phyloP scores from a whole-genome alignment of 2,113 vertebrate genomes.

The Bubo bubo region DNA sequence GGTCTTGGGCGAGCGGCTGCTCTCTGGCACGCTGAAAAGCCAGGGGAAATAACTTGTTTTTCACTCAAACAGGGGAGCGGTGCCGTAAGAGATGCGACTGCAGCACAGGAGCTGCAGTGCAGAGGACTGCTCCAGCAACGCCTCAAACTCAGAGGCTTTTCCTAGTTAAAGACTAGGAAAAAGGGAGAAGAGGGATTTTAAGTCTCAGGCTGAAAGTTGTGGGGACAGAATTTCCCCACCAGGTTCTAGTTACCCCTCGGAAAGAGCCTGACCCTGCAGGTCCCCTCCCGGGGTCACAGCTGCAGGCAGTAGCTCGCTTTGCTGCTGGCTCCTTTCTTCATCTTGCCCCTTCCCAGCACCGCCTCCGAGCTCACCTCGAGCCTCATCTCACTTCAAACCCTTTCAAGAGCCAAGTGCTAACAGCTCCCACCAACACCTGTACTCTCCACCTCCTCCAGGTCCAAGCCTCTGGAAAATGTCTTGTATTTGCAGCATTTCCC shows the following conservation, averaged over 20 bases:
- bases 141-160: not conserved
- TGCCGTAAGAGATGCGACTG: not conserved
- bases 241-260: not conserved
- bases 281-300: not conserved
- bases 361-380: not conserved
- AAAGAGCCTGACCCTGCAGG: not conserved
- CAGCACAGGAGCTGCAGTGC: not conserved
- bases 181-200: not conserved
- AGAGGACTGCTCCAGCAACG: not conserved
- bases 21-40: not conserved
- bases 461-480: not conserved
- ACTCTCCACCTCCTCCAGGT: not conserved
- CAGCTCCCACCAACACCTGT: not conserved
- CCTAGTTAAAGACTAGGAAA: not conserved
- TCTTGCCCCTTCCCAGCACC: not conserved
- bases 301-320: not conserved
- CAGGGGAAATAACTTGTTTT: constrained; percentile 10
- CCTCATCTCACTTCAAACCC: not conserved
- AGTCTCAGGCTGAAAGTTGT: not conserved
- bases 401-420: not conserved
- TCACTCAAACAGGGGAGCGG: not conserved
- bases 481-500: not conserved
- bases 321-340: not conserved
- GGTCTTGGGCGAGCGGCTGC: not conserved
- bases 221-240: not conserved